Conservation (phyloP, 2,888 invertebrate genomes). For the Crepidodera aurea region DNA sequence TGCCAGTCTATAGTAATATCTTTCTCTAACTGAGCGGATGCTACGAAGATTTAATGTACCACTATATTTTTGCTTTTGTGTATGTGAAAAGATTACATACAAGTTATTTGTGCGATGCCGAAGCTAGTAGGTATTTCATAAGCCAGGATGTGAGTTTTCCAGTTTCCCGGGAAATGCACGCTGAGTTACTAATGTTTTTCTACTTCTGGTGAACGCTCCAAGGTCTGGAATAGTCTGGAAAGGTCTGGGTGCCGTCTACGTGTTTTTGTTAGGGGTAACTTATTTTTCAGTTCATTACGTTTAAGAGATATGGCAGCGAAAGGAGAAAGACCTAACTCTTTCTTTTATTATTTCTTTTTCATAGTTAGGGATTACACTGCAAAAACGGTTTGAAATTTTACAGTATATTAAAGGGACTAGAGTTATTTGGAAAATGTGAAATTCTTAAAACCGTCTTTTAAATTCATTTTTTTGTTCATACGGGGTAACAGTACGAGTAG, state of each 20-base stretch:
- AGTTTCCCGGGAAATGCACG: constrained; percentile 24
- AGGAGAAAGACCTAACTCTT: not conserved
- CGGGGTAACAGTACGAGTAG: no score
- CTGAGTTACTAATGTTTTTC: constrained; percentile 30
- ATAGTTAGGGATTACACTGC: not conserved
- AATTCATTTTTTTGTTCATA: no score
- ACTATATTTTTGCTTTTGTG: constrained; percentile 28
- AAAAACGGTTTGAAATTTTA: not conserved
- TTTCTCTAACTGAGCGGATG: constrained; percentile 26
- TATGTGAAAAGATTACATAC: constrained; percentile 30
- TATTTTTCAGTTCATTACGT: constrained; percentile 28
- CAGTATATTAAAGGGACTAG: no score
- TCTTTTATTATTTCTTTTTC: not conserved
- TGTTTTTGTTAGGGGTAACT: constrained; percentile 16
- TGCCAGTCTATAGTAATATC: constrained; percentile 22
- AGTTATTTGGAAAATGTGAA: no score
- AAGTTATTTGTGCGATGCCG: constrained; percentile 26
- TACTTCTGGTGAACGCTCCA: constrained; percentile 13
- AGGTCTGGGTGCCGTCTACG: constrained; percentile 15
- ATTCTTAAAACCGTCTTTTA: no score
- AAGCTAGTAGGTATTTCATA: constrained; percentile 33
- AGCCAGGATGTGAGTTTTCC: constrained; percentile 34
- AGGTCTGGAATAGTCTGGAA: constrained; percentile 19
- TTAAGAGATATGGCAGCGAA: constrained; percentile 19
- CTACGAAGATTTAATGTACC: constrained; percentile 25